These are phyloP conservation scores for Pteronotus mesoamericanus DNA, from an alignment of 2,797 vertebrate species.

Conservation along the genomic window DNA sequence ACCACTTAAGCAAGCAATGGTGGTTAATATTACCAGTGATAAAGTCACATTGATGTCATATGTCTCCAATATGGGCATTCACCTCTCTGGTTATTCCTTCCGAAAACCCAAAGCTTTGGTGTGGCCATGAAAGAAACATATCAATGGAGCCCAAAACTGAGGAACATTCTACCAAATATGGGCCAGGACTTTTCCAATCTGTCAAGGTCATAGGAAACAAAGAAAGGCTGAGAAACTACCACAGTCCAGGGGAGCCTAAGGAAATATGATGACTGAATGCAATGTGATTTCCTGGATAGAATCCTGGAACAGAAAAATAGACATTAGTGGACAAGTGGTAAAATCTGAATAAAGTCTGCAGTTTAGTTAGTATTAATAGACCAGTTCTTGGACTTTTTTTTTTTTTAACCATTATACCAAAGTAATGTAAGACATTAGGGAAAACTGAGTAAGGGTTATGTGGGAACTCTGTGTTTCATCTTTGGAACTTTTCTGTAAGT, in stretches of 20 bases:
- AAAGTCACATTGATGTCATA: neutral
- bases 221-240: neutral
- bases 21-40: neutral
- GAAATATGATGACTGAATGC: neutral
- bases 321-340: neutral
- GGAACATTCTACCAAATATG: neutral
- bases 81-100: neutral
- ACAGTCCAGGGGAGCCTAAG: neutral
- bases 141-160: neutral
- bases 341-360: constrained; percentile 19
- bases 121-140: neutral
- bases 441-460: neutral
- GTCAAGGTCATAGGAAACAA: neutral
- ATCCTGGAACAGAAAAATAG: neutral
- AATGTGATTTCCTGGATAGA: neutral
- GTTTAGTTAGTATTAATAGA: neutral
- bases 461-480: neutral
- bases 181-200: neutral
- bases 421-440: neutral
- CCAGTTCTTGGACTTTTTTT: neutral
- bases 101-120: neutral
- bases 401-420: neutral
- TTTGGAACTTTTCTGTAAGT: constrained; percentile 27
- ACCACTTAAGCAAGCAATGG: neutral
- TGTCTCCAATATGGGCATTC: neutral